phyloP scores from a whole-genome alignment of 2,797 vertebrate species.

The Potorous gilbertii region DNA sequence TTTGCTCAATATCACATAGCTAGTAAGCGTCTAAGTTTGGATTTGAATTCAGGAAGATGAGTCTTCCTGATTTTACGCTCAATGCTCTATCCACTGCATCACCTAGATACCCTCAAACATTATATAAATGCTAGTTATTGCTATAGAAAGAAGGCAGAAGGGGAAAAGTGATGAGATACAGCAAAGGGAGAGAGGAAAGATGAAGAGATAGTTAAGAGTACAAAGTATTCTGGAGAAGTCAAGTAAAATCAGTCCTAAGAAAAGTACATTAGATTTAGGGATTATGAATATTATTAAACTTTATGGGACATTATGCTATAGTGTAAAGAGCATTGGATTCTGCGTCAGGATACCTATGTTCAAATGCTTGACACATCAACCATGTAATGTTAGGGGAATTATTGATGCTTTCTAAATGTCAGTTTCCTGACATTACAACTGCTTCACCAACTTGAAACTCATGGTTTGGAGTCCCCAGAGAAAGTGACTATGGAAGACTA shows the following conservation, averaged over 20 bases:
- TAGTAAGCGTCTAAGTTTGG: no score
- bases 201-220: background rate
- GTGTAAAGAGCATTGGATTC: background rate
- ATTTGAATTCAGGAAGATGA: no score
- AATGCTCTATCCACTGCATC: no score
- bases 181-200: background rate
- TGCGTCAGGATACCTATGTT: background rate
- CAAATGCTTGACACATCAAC: background rate
- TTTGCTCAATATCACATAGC: no score
- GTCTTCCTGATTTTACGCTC: no score
- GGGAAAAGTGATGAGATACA: background rate
- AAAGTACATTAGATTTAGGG: background rate
- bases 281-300: background rate
- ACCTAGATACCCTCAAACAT: background rate
- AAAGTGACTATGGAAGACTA: background rate
- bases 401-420: background rate
- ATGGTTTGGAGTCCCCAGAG: background rate
- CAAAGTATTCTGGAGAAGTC: background rate
- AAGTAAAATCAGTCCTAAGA: background rate
- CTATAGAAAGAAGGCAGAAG: background rate
- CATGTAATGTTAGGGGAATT: background rate
- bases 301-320: background rate
- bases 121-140: background rate
- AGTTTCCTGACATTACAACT: background rate
- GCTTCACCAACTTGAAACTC: background rate